These are phyloP conservation scores for Cyprinodon variegatus DNA, from an alignment of 2,113 vertebrate species.

Conservation along the genomic window DNA sequence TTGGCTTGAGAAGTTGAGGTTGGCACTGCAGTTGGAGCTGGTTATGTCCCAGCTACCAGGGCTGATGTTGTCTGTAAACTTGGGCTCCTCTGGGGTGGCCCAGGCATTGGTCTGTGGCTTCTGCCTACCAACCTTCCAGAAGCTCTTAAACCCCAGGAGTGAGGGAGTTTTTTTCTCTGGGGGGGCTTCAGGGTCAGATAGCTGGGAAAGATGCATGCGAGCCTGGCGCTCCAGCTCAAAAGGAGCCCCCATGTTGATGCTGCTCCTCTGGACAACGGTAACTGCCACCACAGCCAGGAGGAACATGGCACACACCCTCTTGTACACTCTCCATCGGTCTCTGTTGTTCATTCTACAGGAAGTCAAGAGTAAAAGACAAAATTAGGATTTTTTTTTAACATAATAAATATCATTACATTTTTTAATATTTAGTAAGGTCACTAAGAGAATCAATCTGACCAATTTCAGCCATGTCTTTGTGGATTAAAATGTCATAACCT, in stretches of 20 bases:
- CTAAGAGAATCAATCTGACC: not conserved
- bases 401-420: too few species aligned
- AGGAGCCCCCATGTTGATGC: constrained; percentile 66
- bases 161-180: constrained; percentile 44
- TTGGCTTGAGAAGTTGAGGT: constrained; percentile 83
- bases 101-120: not conserved
- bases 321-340: constrained; percentile 82
- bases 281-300: constrained; percentile 84
- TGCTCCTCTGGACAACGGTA: constrained; percentile 83
- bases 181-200: not conserved
- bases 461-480: not conserved
- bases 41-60: constrained; percentile 85
- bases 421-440: not conserved
- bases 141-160: constrained; percentile 53
- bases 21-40: constrained; percentile 87
- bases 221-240: constrained; percentile 78
- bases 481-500: not conserved
- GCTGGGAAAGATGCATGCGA: constrained; percentile 45
- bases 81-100: fast-evolving
- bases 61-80: constrained; percentile 12
- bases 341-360: constrained; percentile 83
- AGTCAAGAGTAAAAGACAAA: constrained; percentile 18
- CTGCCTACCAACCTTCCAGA: constrained; percentile 83
- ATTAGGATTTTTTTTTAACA: not conserved
- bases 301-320: constrained; percentile 80